Conservation (phyloP, 1,140 invertebrate genomes). For the Drosophila persimilis region DNA sequence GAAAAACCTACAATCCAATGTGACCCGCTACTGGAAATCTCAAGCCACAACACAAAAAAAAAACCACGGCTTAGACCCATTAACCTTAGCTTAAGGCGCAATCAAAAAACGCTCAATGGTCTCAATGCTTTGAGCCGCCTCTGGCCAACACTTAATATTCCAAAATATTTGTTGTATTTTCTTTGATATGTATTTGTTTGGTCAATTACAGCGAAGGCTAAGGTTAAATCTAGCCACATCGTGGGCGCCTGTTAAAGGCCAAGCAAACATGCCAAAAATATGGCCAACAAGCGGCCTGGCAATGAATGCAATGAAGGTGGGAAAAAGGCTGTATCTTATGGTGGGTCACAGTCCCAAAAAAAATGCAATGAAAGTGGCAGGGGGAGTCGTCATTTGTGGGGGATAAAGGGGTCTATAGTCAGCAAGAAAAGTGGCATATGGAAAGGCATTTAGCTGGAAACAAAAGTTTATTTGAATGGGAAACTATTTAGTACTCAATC, state of each 20-base stretch:
- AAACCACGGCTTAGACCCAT: slow-evolving; percentile 42
- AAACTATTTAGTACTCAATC: too few species aligned
- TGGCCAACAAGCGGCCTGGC: slow-evolving; percentile 9
- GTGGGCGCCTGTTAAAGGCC: slow-evolving; percentile 61
- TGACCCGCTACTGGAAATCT: slow-evolving; percentile 42
- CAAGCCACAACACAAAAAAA: background rate
- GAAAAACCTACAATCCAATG: slow-evolving; percentile 44
- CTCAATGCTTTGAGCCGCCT: slow-evolving; percentile 31
- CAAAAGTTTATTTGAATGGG: too few species aligned
- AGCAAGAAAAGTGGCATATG: too few species aligned
- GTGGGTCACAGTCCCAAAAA: too few species aligned
- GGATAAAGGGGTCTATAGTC: background rate
- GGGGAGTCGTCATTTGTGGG: background rate
- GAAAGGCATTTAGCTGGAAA: too few species aligned
- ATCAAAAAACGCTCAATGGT: slow-evolving; percentile 29
- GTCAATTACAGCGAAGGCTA: slow-evolving; percentile 64
- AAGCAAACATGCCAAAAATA: slow-evolving; percentile 56
- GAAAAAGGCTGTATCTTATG: too few species aligned
- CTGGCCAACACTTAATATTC: slow-evolving; percentile 59
- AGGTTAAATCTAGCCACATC: slow-evolving; percentile 37
- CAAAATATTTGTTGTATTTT: slow-evolving; percentile 30
- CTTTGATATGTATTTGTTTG: slow-evolving; percentile 24
- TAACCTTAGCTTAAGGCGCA: slow-evolving; percentile 47
- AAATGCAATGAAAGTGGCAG: background rate
- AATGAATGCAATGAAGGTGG: slow-evolving; percentile 38